Evolutionary conservation across 1,140 invertebrate species (phyloP).

Genomic region (Stratiolaelaps scimitus): DNA sequence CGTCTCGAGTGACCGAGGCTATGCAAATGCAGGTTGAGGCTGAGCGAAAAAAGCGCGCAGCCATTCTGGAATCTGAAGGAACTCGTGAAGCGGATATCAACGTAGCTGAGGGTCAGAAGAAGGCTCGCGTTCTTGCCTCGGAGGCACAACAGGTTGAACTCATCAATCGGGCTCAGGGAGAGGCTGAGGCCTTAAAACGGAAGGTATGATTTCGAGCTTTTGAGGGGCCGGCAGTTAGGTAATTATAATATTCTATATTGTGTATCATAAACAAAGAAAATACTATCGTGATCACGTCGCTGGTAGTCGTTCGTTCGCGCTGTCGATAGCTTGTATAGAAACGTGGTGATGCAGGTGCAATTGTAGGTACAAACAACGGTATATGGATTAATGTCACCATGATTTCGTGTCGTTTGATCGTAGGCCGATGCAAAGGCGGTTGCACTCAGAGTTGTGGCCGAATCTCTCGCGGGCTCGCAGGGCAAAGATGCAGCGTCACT

Average conservation of each 20-base stretch:
- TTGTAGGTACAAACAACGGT: no score
- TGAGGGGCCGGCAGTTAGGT: not conserved
- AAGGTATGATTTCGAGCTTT: constrained; percentile 3
- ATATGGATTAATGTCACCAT: not conserved
- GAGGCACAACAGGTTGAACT: constrained; percentile 43
- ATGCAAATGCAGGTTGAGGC: constrained; percentile 99
- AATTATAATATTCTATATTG: not conserved
- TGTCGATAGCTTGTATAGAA: constrained; percentile 20
- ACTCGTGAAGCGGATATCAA: constrained; percentile 84
- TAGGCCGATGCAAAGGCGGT: constrained; percentile 11
- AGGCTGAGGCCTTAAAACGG: constrained; percentile 26
- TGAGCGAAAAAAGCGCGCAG: constrained; percentile 86
- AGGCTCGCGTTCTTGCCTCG: constrained; percentile 78
- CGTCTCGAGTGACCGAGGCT: constrained; percentile 83
- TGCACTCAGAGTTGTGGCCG: not conserved
- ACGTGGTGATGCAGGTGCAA: no score
- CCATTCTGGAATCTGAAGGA: constrained; percentile 85
- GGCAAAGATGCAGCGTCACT: constrained; percentile 77
- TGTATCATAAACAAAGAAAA: not conserved
- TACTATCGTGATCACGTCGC: constrained; percentile 22
- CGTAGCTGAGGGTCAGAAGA: constrained; percentile 86
- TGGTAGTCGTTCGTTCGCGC: constrained; percentile 6
- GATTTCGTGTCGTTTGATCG: constrained; percentile 21
- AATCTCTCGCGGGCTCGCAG: constrained; percentile 43
- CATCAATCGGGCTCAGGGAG: constrained; percentile 50